Conservation (phyloP, 2,113 vertebrate genomes). For the Lycocorax pyrrhopterus region DNA sequence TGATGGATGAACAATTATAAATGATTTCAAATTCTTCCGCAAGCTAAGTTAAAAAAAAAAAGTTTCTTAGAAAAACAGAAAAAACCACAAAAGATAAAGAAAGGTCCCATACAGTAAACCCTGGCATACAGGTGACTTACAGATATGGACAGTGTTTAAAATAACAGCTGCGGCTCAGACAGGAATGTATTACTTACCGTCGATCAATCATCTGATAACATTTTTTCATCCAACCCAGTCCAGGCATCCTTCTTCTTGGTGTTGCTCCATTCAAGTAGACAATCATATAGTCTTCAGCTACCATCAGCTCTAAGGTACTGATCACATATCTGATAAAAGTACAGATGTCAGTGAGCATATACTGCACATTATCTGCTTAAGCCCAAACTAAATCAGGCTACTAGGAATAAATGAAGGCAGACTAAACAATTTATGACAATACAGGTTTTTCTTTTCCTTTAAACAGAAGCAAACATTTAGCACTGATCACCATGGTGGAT, state of each 20-base stretch:
- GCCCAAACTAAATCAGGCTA: not conserved
- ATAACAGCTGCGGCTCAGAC: not conserved
- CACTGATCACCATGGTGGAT: not conserved
- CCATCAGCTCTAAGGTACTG: constrained; percentile 95
- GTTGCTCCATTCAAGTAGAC: constrained; percentile 97
- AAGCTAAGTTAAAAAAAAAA: constrained; percentile 74
- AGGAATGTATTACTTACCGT: constrained; percentile 68
- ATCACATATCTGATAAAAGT: constrained; percentile 87
- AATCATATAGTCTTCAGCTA: constrained; percentile 97
- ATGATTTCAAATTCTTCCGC: constrained; percentile 96
- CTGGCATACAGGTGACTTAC: not conserved
- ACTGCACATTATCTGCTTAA: not conserved
- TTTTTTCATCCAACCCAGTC: constrained; percentile 94
- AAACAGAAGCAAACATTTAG: not conserved
- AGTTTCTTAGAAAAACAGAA: not conserved
- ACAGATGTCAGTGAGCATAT: not conserved
- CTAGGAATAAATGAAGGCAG: not conserved
- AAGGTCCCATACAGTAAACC: not conserved
- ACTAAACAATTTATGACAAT: not conserved
- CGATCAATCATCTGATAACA: constrained; percentile 99
- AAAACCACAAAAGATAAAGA: not conserved
- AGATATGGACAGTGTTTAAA: not conserved
- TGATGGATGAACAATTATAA: constrained; percentile 96
- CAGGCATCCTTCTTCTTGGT: constrained; percentile 92
- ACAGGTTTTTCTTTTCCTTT: not conserved